Evolutionary conservation across 2,113 vertebrate genomes (phyloP), one percentile per base, ranked within the genome.

Genomic region (Dromas ardeola): DNA sequence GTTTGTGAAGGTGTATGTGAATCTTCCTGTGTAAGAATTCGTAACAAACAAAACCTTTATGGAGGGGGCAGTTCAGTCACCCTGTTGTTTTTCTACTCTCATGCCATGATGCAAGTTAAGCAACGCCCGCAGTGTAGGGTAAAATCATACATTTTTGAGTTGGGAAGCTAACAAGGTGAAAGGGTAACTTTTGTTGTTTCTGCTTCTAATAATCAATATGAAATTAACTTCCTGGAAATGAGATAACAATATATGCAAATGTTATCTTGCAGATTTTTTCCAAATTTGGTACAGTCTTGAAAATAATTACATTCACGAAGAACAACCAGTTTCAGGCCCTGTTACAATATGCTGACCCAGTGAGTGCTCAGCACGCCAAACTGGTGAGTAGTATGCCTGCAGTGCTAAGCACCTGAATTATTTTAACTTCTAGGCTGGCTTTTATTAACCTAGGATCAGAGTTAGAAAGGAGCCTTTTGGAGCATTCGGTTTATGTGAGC

Each of bases 301-400:
- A 99, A 93, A 99, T 99, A 71, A 99, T 99, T 67, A 99, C 99
- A 1, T 99, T 99, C 97, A 99, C 99, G 2, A 99, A 99, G 98
- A 99, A 99, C 97, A 99, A 98, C 81, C 99, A 99, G 92, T 99
- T 99, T 93, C 99, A 99, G 97, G 99, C 99, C 5, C 98, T 99
- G 65, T 88, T 99, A 47, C 99, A 99, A 87, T 99, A 99, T 42
- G 97, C 98, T 1, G 99, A 99, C 47, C 99, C 99, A 2, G 73
- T 99, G 73, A 98, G 98, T 5, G 99, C 99, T 38, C 99, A 99
- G 96, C 98, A 99, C 2, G 98, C 99, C 74, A 99, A 99, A 94
- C 97, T 99, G 99, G 99, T 99, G 96, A 98, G 98, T 96, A 88
- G 36, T 90, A 8, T 15, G n/a, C 22, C 70, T 49, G 30, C 34